Conservation (phyloP, 2,113 vertebrate genomes). For the Rynchops niger region DNA sequence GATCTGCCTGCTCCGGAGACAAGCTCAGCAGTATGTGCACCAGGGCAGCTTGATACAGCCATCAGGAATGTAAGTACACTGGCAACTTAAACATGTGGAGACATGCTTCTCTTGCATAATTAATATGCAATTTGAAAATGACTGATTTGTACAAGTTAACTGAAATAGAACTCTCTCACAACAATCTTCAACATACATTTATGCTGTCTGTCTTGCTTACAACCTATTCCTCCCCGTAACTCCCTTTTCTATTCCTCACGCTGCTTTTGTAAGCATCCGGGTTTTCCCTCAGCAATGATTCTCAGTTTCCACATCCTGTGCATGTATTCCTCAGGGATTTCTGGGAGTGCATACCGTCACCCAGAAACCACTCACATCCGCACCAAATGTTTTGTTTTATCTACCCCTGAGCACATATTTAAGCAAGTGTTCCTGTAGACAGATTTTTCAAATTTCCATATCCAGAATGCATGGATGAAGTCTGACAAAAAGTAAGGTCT, state of each 20-base stretch:
- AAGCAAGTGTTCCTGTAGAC: not conserved
- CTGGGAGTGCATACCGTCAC: not conserved
- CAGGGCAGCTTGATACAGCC: not conserved
- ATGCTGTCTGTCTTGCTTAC: not conserved
- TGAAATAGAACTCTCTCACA: conserved; percentile 9
- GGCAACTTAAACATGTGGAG: not conserved
- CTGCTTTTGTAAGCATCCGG: not conserved
- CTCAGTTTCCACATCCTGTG: not conserved
- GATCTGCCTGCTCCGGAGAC: not conserved
- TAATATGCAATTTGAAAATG: not conserved
- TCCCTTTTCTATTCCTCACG: not conserved
- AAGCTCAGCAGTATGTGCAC: not conserved
- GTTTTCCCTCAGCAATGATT: not conserved
- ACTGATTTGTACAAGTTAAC: not conserved
- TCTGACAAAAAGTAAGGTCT: not conserved
- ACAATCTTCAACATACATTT: not conserved
- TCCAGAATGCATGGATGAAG: not conserved
- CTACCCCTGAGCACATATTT: not conserved
- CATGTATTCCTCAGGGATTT: not conserved
- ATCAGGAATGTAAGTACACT: not conserved
- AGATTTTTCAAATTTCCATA: not conserved
- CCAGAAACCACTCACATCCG: not conserved
- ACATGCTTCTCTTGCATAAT: not conserved
- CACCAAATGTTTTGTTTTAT: not conserved
- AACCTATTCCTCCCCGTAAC: not conserved